Conservation (phyloP, 2,797 vertebrate species). For the Mormyrus proboscirostris region DNA sequence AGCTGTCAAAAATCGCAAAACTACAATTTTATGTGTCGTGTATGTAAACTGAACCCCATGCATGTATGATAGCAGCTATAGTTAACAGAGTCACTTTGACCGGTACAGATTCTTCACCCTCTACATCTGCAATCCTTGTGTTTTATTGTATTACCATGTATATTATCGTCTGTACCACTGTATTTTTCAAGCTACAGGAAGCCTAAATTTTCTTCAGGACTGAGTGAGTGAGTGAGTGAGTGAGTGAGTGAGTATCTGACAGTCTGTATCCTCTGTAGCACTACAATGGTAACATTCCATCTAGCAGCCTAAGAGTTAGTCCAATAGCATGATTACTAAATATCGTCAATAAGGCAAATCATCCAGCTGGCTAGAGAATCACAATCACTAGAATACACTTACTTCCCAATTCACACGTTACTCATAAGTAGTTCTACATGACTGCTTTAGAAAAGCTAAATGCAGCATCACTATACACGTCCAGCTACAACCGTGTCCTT, state of each 20-base stretch:
- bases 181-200: not conserved
- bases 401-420: not conserved
- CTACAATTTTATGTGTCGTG: too few species aligned
- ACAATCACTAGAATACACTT: not conserved
- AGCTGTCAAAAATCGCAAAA: not conserved
- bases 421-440: not conserved
- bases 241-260: too few species aligned
- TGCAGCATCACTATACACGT: not conserved
- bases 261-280: not conserved
- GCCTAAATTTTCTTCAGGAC: not conserved
- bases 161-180: not conserved
- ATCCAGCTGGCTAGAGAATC: not conserved
- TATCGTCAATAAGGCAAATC: not conserved
- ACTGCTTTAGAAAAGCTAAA: not conserved
- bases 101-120: not conserved
- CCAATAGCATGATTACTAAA: not conserved
- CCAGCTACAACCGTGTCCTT: not conserved
- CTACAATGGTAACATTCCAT: not conserved
- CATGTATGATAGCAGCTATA: not conserved
- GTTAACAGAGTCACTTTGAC: not conserved
- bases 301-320: not conserved
- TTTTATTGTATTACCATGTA: not conserved
- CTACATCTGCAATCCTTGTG: not conserved
- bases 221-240: not conserved
- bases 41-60: not conserved